These are phyloP conservation scores for Colistium nudipinnis DNA, from an alignment of 2,113 vertebrate genomes.

Conservation along the genomic window DNA sequence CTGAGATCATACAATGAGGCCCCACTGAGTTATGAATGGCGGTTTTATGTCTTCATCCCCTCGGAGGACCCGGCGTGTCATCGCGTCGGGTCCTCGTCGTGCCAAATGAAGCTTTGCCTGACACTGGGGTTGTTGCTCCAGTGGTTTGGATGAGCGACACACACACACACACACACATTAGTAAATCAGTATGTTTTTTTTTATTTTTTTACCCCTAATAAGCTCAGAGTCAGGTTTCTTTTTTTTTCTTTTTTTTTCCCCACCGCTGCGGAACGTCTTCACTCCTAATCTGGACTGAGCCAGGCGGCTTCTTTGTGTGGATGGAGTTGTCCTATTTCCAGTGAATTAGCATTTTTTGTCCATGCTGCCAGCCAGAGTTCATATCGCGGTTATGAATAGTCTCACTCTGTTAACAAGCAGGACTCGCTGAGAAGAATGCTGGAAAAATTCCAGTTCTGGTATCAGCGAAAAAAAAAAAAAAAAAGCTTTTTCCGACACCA, in stretches of 20 bases:
- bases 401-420: neutral
- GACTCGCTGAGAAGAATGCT: neutral
- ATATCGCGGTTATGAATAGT: slow-evolving; percentile 13
- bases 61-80: slow-evolving; percentile 28
- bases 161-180: neutral
- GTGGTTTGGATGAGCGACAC: neutral
- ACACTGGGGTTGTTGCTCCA: slow-evolving; percentile 14
- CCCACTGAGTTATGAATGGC: slow-evolving; percentile 40
- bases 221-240: neutral
- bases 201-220: neutral
- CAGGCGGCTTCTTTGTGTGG: slow-evolving; percentile 13
- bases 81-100: slow-evolving; percentile 21
- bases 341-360: slow-evolving; percentile 21
- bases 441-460: neutral
- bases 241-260: neutral
- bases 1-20: slow-evolving; percentile 24
- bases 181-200: neutral
- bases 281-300: slow-evolving; percentile 8
- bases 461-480: neutral
- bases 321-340: slow-evolving; percentile 17
- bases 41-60: slow-evolving; percentile 46
- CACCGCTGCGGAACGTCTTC: neutral
- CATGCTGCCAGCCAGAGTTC: slow-evolving; percentile 16
- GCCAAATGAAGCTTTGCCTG: slow-evolving; percentile 34
- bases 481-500: neutral